Evolutionary conservation across 2,888 invertebrate species (phyloP).

Genomic region (Apamea monoglypha): DNA sequence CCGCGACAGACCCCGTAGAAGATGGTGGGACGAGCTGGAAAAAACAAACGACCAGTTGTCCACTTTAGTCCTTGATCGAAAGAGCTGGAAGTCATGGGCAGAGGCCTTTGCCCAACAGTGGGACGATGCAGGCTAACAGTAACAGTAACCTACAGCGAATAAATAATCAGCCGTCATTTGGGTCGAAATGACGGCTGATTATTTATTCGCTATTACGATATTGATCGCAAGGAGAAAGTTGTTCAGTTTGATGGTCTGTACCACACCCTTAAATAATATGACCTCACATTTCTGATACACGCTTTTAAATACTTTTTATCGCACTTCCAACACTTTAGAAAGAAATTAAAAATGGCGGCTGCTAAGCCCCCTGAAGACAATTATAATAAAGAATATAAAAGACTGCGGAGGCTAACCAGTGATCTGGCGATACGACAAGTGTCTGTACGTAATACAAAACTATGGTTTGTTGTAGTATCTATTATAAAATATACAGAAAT

Average conservation of each 20-base stretch:
- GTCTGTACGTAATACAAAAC: conserved; percentile 89
- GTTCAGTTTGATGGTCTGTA: neutral
- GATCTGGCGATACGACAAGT: conserved; percentile 92
- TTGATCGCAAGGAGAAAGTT: neutral
- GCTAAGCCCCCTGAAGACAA: conserved; percentile 80
- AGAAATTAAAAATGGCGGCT: conserved; percentile 75
- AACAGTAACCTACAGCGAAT: neutral
- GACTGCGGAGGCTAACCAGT: conserved; percentile 92
- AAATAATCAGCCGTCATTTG: too few species aligned
- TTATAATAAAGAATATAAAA: conserved; percentile 93
- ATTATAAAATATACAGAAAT: neutral
- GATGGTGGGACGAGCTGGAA: too few species aligned
- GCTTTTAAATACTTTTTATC: neutral
- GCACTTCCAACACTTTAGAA: conserved; percentile 25
- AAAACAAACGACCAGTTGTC: too few species aligned
- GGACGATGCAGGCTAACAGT: too few species aligned
- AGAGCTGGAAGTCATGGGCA: too few species aligned
- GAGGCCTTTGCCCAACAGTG: too few species aligned
- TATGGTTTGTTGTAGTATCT: neutral
- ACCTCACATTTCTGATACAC: neutral
- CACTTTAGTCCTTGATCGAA: too few species aligned
- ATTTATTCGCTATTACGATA: neutral
- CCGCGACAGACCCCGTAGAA: too few species aligned
- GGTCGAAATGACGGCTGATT: neutral
- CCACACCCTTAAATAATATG: neutral